Evolutionary conservation across 2,888 invertebrate species (phyloP).

Genomic region (Aphrophora alni): DNA sequence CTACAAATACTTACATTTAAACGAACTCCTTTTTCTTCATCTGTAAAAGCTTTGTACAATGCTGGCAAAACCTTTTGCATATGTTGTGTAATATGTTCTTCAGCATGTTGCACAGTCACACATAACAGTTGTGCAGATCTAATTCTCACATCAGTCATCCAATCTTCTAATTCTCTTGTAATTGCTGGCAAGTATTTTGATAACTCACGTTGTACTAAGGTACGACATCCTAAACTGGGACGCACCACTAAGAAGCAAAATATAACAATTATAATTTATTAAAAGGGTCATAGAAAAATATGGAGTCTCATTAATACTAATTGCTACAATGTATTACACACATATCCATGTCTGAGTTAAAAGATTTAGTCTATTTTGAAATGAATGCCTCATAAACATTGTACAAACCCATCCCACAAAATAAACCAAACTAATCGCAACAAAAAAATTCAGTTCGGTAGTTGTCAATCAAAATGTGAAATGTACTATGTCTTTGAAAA

Average conservation of each 20-base stretch:
- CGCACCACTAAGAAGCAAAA: constrained; percentile 70
- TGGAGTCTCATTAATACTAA: too few species aligned
- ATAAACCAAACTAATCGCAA: too few species aligned
- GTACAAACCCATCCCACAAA: too few species aligned
- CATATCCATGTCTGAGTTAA: too few species aligned
- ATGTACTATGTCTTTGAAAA: too few species aligned
- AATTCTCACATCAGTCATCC: constrained; percentile 71
- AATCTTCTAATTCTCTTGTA: constrained; percentile 74
- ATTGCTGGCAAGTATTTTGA: constrained; percentile 77
- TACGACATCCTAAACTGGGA: constrained; percentile 82
- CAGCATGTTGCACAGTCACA: constrained; percentile 73
- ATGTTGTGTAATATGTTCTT: constrained; percentile 75
- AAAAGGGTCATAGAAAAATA: too few species aligned
- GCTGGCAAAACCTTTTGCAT: constrained; percentile 65
- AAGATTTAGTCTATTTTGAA: too few species aligned
- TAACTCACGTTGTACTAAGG: constrained; percentile 76
- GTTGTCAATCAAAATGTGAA: too few species aligned
- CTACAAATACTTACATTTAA: constrained; percentile 60
- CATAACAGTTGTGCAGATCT: constrained; percentile 78
- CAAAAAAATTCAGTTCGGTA: too few species aligned
- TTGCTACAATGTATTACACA: too few species aligned
- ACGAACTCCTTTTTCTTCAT: constrained; percentile 68
- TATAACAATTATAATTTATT: too few species aligned
- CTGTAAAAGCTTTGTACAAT: constrained; percentile 69
- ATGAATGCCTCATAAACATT: too few species aligned